Evolutionary conservation across 2,888 invertebrate species (phyloP).

Genomic region (Napeogenes sylphis): DNA sequence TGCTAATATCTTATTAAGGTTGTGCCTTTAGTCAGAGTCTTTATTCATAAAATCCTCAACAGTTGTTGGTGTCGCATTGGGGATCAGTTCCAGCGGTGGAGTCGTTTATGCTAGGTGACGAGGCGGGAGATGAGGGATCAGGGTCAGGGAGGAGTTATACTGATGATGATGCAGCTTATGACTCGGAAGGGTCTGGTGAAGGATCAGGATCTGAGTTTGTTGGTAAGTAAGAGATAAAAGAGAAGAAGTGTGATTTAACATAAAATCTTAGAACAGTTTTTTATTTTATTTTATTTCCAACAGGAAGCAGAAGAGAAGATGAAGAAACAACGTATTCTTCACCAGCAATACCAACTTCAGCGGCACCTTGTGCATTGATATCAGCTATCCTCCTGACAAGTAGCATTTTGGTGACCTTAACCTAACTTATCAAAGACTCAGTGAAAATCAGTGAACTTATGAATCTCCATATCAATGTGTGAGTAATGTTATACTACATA

Average conservation of each 20-base stretch:
- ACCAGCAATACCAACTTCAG: conserved; percentile 39
- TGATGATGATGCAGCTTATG: conserved; percentile 71
- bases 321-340: conserved; percentile 51
- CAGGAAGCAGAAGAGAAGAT: conserved; percentile 35
- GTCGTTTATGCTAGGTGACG: conserved; percentile 79
- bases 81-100: conserved; percentile 56
- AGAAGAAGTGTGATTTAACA: neutral
- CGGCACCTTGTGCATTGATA: conserved; percentile 37
- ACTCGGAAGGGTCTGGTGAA: conserved; percentile 67
- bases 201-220: conserved; percentile 60
- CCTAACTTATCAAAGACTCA: conserved; percentile 34
- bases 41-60: conserved; percentile 22
- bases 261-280: neutral
- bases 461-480: conserved; percentile 53
- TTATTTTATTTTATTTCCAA: conserved; percentile 15
- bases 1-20: no score
- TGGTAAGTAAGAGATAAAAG: conserved; percentile 41
- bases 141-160: conserved; percentile 77
- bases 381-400: conserved; percentile 32
- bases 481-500: conserved; percentile 34
- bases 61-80: conserved; percentile 62
- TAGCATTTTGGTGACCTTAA: neutral
- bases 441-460: conserved; percentile 37
- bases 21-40: neutral
- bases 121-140: conserved; percentile 77